Evolutionary conservation across 2,113 vertebrate species (phyloP).

Genomic region (Epinephelus moara): DNA sequence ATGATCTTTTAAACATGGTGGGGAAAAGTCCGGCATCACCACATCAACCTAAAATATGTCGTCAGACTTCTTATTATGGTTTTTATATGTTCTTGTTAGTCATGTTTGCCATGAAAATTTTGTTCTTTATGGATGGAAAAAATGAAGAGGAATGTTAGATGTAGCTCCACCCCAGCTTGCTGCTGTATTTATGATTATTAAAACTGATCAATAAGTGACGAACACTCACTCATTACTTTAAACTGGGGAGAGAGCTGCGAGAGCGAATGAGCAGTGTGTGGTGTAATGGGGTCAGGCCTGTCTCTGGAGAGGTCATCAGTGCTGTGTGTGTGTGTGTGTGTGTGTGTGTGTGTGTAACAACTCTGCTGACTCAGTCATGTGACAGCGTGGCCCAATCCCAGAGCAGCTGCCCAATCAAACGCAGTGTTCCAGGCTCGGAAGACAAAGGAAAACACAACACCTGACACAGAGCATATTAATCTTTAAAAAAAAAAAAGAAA

Average conservation of each 20-base stretch:
- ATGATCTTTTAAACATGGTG: too few relatives aligned
- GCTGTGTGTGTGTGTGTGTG: background rate
- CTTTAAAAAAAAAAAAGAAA: conserved; percentile 5
- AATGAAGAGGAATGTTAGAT: background rate
- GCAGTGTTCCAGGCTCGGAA: background rate
- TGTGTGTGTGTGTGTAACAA: background rate
- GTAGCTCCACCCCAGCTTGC: too few relatives aligned
- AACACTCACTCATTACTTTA: conserved; percentile 27
- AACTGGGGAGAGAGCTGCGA: background rate
- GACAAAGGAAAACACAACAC: background rate
- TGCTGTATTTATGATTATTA: conserved; percentile 10
- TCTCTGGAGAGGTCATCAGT: conserved; percentile 66
- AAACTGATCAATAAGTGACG: conserved; percentile 31
- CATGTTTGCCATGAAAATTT: too few relatives aligned
- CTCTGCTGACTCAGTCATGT: conserved; percentile 63
- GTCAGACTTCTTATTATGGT: too few relatives aligned
- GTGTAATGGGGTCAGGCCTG: conserved; percentile 43
- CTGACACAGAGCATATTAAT: conserved; percentile 44
- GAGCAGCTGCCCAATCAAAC: conserved; percentile 50
- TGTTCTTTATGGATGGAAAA: too few relatives aligned
- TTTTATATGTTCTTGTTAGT: too few relatives aligned
- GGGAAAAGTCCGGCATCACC: too few relatives aligned
- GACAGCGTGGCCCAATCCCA: conserved; percentile 37
- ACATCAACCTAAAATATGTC: too few relatives aligned
- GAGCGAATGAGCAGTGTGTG: background rate